phyloP scores from a whole-genome alignment of 2,797 vertebrate species.

The Hephaestus fuliginosus region DNA sequence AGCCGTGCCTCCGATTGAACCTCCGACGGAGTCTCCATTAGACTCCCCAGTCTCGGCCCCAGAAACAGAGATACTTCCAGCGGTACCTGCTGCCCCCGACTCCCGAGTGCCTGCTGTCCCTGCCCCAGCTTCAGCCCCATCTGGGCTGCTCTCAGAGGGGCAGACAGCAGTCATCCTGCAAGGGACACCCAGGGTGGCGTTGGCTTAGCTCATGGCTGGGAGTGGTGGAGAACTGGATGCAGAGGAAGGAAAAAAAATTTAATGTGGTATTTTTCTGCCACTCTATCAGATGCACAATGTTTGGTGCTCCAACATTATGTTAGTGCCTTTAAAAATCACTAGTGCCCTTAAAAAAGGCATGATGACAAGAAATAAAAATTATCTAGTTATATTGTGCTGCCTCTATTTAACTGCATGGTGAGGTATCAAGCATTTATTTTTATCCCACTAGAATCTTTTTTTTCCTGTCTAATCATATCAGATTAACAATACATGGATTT shows the following conservation, averaged over 20 bases:
- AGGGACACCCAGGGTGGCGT: conserved; percentile 54
- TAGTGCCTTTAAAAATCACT: background rate
- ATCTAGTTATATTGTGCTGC: background rate
- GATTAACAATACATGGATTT: background rate
- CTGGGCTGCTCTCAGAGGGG: conserved; percentile 84
- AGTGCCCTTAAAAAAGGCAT: background rate
- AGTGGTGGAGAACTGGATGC: conserved; percentile 29
- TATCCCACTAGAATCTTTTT: background rate
- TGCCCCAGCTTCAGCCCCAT: conserved; percentile 64
- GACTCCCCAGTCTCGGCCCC: conserved; percentile 56
- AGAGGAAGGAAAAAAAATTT: conserved; percentile 17
- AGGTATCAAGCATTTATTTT: background rate
- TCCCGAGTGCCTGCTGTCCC: conserved; percentile 59
- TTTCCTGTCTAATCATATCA: background rate
- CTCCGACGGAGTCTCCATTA: conserved; percentile 59
- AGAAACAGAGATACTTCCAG: conserved; percentile 64
- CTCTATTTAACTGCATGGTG: background rate
- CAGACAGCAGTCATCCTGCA: conserved; percentile 93
- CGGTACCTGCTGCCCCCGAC: conserved; percentile 43
- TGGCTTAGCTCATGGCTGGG: conserved; percentile 75
- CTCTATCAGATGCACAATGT: background rate
- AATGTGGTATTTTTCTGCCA: too few relatives aligned
- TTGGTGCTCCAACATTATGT: background rate
- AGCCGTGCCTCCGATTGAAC: conserved; percentile 59
- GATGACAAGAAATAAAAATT: background rate